Conservation (phyloP, 2,888 invertebrate genomes). For the Phortica magna region DNA sequence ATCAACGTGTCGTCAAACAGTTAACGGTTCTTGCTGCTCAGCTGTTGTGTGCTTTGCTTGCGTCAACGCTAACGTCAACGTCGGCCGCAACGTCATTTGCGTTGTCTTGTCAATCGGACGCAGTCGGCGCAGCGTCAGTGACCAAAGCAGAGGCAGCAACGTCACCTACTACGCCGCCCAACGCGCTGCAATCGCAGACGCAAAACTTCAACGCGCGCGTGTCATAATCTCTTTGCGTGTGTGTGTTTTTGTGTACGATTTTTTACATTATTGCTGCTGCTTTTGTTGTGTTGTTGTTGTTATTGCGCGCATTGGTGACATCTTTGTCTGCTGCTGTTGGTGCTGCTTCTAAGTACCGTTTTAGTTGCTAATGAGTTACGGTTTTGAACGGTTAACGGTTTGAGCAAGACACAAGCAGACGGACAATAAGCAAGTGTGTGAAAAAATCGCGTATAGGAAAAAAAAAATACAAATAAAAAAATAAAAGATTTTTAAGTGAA, state of each 20-base stretch:
- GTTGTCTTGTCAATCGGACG: conserved; percentile 26
- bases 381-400: conserved; percentile 29
- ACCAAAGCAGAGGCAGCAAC: no score
- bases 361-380: conserved; percentile 51
- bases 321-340: conserved; percentile 48
- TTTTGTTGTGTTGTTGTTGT: conserved; percentile 20
- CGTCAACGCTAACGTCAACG: conserved; percentile 5
- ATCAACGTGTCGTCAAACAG: background rate
- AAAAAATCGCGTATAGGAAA: conserved; percentile 9
- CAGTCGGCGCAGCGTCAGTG: conserved; percentile 38
- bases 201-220: no score
- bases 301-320: conserved; percentile 37
- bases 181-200: conserved; percentile 26
- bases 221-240: background rate
- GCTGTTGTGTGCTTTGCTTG: background rate
- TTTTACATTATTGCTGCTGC: background rate
- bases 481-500: background rate
- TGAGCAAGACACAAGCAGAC: background rate
- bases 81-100: conserved; percentile 12
- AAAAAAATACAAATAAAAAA: conserved; percentile 4
- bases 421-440: background rate
- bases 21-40: background rate
- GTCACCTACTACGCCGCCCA: no score
- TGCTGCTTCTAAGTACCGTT: conserved; percentile 50
- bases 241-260: background rate